Evolutionary conservation across 2,113 vertebrate genomes (phyloP).

Genomic region (Paradoxurus hermaphroditus): DNA sequence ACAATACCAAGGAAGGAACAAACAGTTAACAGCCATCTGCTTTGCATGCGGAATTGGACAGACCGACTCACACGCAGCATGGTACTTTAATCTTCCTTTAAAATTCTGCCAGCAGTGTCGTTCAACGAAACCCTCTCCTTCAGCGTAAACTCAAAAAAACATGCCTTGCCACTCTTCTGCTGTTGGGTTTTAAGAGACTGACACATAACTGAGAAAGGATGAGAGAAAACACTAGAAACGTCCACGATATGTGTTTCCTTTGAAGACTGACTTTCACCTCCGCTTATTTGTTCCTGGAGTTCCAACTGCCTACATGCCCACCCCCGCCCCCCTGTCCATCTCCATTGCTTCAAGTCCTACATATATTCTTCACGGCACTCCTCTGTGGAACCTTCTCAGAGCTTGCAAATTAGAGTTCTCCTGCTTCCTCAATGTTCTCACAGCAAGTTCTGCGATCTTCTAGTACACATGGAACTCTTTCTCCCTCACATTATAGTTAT

Average conservation of each 20-base stretch:
- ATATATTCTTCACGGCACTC: not conserved
- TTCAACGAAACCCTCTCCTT: conserved; percentile 31
- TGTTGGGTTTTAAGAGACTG: not conserved
- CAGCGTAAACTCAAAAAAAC: not conserved
- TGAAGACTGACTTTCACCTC: not conserved
- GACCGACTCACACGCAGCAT: not conserved
- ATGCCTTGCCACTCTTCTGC: not conserved
- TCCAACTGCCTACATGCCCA: not conserved
- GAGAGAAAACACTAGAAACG: conserved; percentile 19
- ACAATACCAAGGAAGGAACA: conserved; percentile 49
- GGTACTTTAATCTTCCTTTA: conserved; percentile 50
- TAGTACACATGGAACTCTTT: not conserved
- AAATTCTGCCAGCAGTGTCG: conserved; percentile 19
- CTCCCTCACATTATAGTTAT: not conserved
- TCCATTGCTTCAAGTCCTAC: conserved; percentile 16
- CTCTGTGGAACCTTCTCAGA: not conserved
- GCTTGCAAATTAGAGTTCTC: not conserved
- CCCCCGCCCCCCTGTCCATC: not conserved
- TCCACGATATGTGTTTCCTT: not conserved
- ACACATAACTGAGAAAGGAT: not conserved
- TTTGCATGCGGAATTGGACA: conserved; percentile 56
- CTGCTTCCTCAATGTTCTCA: not conserved
- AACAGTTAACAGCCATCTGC: conserved; percentile 58
- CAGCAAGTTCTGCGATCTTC: not conserved
- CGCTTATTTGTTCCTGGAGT: not conserved